phyloP scores from a whole-genome alignment of 1,140 invertebrate species.

The Armadillidium nasatum region DNA sequence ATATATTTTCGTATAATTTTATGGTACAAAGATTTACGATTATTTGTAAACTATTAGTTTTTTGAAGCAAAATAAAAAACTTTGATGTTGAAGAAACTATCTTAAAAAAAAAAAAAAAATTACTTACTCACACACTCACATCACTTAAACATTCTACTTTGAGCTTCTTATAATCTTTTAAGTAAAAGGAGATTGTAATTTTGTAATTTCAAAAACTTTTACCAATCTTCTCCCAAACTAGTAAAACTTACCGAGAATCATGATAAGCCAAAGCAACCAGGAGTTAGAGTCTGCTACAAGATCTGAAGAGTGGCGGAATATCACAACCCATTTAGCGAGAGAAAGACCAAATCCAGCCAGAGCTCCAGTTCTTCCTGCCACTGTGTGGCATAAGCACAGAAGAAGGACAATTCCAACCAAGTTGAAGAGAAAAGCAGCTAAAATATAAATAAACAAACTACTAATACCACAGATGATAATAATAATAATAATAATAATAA shows the following conservation, averaged over 20 bases:
- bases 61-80: too few relatives aligned
- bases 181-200: not conserved
- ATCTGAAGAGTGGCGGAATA: constrained; percentile 84
- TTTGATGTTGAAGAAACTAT: too few relatives aligned
- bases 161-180: not conserved
- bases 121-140: too few relatives aligned
- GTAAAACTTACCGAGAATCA: constrained; percentile 68
- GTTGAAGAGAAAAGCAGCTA: constrained; percentile 84
- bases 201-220: not conserved
- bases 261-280: constrained; percentile 85
- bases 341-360: constrained; percentile 86
- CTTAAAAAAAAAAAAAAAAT: too few relatives aligned
- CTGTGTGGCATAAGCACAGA: constrained; percentile 89
- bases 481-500: too few relatives aligned
- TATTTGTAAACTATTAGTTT: too few relatives aligned
- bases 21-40: too few relatives aligned
- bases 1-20: too few relatives aligned
- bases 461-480: not conserved
- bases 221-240: not conserved
- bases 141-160: not conserved
- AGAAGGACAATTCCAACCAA: constrained; percentile 89
- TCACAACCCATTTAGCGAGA: constrained; percentile 88
- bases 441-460: constrained; percentile 32
- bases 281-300: constrained; percentile 70
- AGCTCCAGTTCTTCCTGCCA: constrained; percentile 86